phyloP scores from a whole-genome alignment of 2,888 invertebrate species.

The Aphidoletes aphidimyza region DNA sequence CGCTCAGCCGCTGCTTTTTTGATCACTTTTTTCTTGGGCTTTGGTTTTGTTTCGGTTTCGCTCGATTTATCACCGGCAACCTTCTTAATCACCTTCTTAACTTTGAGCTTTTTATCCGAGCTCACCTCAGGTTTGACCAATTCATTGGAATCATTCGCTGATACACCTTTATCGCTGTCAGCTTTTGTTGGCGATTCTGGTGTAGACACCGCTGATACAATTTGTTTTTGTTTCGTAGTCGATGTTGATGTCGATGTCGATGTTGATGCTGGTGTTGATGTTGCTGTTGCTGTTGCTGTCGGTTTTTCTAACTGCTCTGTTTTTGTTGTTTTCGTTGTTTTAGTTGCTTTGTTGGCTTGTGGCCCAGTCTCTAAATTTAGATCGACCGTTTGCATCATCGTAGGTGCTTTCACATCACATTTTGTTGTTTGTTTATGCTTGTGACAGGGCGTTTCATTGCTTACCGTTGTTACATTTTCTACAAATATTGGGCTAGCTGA shows the following conservation, averaged over 20 bases:
- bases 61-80: not conserved
- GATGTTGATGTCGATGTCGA: not conserved
- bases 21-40: not conserved
- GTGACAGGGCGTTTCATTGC: slow-evolving; percentile 1
- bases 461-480: slow-evolving; percentile 13
- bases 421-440: slow-evolving; percentile 21
- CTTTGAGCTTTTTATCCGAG: not conserved
- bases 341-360: slow-evolving; percentile 16
- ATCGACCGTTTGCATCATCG: slow-evolving; percentile 20
- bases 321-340: too few relatives aligned
- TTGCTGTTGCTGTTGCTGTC: not conserved
- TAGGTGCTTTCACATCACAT: slow-evolving; percentile 39
- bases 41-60: not conserved
- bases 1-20: not conserved
- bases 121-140: not conserved
- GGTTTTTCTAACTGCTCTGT: not conserved
- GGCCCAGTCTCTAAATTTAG: slow-evolving; percentile 51
- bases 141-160: not conserved
- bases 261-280: not conserved
- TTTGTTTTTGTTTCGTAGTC: not conserved
- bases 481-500: not conserved
- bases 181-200: not conserved
- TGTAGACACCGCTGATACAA: not conserved
- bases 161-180: not conserved
- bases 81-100: not conserved